Evolutionary conservation across 2,797 vertebrate genomes (phyloP).

Genomic region (Siniperca scherzeri): DNA sequence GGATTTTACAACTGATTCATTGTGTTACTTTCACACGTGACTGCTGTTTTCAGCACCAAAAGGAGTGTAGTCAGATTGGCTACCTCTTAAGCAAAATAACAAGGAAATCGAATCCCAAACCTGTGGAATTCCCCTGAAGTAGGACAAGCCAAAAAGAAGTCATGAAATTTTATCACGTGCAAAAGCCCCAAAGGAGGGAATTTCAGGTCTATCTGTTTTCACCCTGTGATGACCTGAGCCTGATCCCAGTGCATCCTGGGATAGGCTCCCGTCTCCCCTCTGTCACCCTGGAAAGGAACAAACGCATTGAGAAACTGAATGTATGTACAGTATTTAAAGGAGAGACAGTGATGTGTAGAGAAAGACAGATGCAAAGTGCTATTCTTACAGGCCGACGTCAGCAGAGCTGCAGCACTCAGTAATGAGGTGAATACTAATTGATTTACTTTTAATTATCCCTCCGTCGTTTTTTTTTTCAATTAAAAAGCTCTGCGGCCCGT

Average conservation of each 20-base stretch:
- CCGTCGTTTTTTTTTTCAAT: slow-evolving; percentile 62
- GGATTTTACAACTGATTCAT: too few species aligned
- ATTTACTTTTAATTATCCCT: slow-evolving; percentile 80
- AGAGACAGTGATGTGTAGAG: not conserved
- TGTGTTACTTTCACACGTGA: not conserved
- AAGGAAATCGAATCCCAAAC: not conserved
- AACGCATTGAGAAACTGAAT: not conserved
- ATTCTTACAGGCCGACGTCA: slow-evolving; percentile 15
- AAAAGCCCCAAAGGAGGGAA: not conserved
- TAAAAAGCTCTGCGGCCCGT: slow-evolving; percentile 58
- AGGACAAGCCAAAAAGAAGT: not conserved
- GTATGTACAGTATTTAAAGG: not conserved
- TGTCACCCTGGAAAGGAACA: not conserved
- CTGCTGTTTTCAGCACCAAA: not conserved
- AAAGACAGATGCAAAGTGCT: slow-evolving; percentile 19
- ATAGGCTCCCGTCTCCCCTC: not conserved
- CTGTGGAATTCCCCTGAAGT: not conserved
- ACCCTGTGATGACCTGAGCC: slow-evolving; percentile 4
- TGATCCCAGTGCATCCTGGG: slow-evolving; percentile 26
- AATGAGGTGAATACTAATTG: slow-evolving; percentile 77
- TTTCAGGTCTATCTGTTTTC: not conserved
- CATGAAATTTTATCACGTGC: not conserved
- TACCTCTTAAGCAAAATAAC: not conserved
- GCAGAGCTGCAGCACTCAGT: slow-evolving; percentile 38
- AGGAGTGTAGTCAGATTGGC: not conserved